Conservation (phyloP, 37 sponge, comb jelly and placozoan genomes). For the Axinella damicornis region DNA sequence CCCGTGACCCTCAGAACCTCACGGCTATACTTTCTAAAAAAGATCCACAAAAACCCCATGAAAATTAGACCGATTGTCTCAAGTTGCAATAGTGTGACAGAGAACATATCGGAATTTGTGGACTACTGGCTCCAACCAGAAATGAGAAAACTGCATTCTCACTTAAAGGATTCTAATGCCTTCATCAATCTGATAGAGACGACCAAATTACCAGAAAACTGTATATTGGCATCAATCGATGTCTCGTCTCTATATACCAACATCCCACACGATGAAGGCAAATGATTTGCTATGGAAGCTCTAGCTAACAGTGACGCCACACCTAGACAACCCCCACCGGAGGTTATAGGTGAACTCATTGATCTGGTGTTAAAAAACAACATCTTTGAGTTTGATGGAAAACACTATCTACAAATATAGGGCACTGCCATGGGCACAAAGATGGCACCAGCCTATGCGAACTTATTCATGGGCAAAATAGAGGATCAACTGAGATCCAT, state of each 20-base stretch:
- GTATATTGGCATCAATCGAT: constrained; percentile 32
- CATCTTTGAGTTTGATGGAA: constrained; percentile 1
- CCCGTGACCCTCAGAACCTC: too few relatives aligned
- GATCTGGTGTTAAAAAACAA: constrained; percentile 11
- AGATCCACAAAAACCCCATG: too few relatives aligned
- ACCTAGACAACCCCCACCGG: background rate
- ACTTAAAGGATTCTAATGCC: background rate
- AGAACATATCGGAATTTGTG: background rate
- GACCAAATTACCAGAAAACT: background rate
- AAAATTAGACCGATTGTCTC: too few relatives aligned
- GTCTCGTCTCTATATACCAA: constrained; percentile 36
- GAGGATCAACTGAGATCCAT: too few relatives aligned
- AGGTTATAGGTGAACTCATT: background rate
- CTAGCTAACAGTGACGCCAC: background rate
- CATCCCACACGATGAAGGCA: constrained; percentile 47
- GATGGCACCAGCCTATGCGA: too few relatives aligned
- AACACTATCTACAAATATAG: background rate
- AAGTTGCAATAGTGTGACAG: background rate
- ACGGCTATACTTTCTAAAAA: too few relatives aligned
- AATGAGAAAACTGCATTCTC: background rate
- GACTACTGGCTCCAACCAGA: background rate
- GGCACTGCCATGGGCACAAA: constrained; percentile 9
- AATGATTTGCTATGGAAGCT: too few relatives aligned
- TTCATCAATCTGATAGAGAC: constrained; percentile 11
- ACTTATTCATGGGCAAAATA: too few relatives aligned